phyloP scores from a whole-genome alignment of 2,888 invertebrate genomes.

The Tenthredo distinguenda region DNA sequence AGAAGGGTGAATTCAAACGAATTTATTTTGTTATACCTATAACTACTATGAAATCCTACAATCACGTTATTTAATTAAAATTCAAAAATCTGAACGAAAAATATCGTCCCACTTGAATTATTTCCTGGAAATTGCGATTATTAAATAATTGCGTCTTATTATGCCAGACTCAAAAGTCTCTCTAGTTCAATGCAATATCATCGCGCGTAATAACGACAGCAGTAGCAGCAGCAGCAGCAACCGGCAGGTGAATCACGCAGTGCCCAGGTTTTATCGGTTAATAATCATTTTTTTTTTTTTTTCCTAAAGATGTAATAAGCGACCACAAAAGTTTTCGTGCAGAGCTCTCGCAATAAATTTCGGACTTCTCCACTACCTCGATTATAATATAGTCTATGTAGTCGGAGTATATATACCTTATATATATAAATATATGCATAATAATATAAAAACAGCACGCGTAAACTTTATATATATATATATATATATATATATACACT shows the following conservation, averaged over 20 bases:
- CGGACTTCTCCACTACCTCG: neutral
- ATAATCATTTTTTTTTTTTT: neutral
- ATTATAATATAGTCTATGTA: neutral
- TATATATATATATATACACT: neutral
- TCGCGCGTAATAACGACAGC: neutral
- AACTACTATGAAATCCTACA: too few relatives aligned
- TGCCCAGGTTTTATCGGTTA: neutral
- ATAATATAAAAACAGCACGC: neutral
- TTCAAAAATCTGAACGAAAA: neutral
- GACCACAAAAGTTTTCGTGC: neutral
- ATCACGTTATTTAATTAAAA: too few relatives aligned
- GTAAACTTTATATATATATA: neutral
- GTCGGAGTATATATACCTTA: neutral
- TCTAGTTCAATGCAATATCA: neutral
- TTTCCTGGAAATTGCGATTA: neutral
- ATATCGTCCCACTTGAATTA: neutral
- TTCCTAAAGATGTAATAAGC: neutral
- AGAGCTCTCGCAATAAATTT: neutral
- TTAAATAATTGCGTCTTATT: neutral
- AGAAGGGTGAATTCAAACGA: too few relatives aligned
- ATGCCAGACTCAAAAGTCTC: neutral
- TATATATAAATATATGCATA: neutral
- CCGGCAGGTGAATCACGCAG: constrained; percentile 1
- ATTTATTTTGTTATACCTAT: too few relatives aligned
- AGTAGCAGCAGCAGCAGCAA: neutral